A percentile compares a stretch with the other conserved stretches of the same genome.
Conservation (phyloP, 2,888 invertebrate genomes). For the Hartigia nigra region DNA sequence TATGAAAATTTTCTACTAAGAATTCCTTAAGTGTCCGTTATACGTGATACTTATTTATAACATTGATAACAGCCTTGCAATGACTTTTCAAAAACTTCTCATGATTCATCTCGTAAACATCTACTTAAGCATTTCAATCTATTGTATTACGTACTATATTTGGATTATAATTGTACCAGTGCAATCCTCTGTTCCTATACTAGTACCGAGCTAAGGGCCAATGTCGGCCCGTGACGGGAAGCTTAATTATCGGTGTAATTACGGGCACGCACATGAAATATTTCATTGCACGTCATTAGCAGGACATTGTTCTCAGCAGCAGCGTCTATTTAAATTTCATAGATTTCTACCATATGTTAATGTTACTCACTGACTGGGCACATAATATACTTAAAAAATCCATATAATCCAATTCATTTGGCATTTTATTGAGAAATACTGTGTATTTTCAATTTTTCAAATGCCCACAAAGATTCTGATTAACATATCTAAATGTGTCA, state of each 20-base stretch:
- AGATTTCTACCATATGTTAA: background rate
- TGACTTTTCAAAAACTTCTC: background rate
- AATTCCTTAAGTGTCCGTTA: no score
- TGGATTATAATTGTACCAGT: background rate
- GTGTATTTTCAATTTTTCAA: no score
- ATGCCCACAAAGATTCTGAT: no score
- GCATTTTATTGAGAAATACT: no score
- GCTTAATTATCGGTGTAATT: slow-evolving; percentile 45
- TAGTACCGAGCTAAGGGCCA: background rate
- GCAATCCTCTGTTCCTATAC: background rate
- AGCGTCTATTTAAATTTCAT: background rate
- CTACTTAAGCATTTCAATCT: background rate
- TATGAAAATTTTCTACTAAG: background rate
- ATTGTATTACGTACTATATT: background rate
- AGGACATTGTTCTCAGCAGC: slow-evolving; percentile 32
- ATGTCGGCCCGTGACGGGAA: slow-evolving; percentile 14
- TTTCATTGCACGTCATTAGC: slow-evolving; percentile 33
- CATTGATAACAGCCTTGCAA: background rate
- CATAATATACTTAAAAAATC: background rate
- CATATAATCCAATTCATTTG: background rate
- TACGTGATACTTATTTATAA: background rate
- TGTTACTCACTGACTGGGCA: background rate
- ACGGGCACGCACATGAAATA: slow-evolving; percentile 32
- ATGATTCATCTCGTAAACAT: background rate
- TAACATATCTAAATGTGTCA: background rate